phyloP scores from a whole-genome alignment of 1,140 invertebrate species.

The Drosophila lacteicornis region DNA sequence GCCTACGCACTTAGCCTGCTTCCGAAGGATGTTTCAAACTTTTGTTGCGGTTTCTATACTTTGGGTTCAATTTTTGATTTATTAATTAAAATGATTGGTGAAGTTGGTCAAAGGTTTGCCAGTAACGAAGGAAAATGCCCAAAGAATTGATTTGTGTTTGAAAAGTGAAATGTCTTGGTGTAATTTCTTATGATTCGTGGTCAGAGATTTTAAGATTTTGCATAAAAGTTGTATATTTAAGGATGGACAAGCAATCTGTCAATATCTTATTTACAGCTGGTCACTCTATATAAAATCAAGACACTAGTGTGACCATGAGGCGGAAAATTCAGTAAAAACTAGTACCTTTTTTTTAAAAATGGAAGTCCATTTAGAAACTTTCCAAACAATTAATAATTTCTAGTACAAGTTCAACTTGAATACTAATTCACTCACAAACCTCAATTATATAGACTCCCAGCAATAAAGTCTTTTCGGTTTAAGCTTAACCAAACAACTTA shows the following conservation, averaged over 20 bases:
- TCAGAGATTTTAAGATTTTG: neutral
- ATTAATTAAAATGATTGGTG: constrained; percentile 53
- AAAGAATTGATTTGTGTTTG: constrained; percentile 5
- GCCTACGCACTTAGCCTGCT: constrained; percentile 29
- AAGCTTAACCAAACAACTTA: constrained; percentile 8
- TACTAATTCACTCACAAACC: neutral
- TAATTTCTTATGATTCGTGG: constrained; percentile 3
- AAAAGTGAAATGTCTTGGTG: neutral
- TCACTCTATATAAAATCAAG: neutral
- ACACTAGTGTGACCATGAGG: too few relatives aligned
- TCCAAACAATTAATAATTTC: neutral
- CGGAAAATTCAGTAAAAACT: too few relatives aligned
- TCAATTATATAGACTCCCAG: too few relatives aligned
- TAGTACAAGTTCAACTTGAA: neutral
- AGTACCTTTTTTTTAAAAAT: neutral
- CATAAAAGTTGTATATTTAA: neutral
- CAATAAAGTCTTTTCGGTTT: constrained; percentile 1
- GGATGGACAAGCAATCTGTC: too few relatives aligned
- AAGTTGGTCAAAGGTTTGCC: neutral
- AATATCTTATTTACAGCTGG: neutral
- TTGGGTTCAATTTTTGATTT: constrained; percentile 51
- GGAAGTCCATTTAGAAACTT: neutral
- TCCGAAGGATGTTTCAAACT: constrained; percentile 30
- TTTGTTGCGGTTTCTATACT: constrained; percentile 28
- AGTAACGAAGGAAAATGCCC: neutral